Percentiles rank a stretch among this genome's conserved stretches.
Evolutionary conservation across 2,888 invertebrate species (phyloP).

Genomic region (Rotaria socialis): DNA sequence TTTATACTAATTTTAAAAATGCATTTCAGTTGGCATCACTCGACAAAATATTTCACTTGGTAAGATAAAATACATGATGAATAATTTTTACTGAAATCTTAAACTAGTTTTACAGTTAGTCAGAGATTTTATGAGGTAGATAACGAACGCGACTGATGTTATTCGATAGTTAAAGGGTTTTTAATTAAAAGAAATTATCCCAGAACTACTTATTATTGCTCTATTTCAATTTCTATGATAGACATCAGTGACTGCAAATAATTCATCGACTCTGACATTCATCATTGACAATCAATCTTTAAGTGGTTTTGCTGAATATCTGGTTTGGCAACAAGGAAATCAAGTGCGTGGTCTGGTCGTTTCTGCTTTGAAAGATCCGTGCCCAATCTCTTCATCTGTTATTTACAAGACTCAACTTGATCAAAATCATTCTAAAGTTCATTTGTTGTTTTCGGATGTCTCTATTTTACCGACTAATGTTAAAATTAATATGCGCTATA

Average conservation of each 20-base stretch:
- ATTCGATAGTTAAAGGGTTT: no score
- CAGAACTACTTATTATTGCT: no score
- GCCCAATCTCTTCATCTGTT: neutral
- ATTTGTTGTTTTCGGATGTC: neutral
- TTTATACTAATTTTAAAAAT: neutral
- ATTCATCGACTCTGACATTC: neutral
- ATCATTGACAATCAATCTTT: neutral
- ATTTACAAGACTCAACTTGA: neutral
- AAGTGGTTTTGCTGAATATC: slow-evolving; percentile 6
- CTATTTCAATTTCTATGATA: neutral
- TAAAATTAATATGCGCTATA: neutral
- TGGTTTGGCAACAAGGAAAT: neutral
- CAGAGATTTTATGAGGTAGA: no score
- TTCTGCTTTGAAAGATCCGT: neutral
- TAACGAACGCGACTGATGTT: no score
- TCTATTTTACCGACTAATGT: neutral
- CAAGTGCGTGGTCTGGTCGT: neutral
- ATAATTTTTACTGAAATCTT: neutral
- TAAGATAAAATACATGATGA: neutral
- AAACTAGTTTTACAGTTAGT: no score
- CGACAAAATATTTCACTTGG: neutral
- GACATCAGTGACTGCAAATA: neutral
- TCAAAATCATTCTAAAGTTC: neutral
- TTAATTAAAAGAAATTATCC: no score
- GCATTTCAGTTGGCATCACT: neutral